These are phyloP conservation scores for Drosophila punjabiensis DNA, from an alignment of 1,140 invertebrate genomes.

Conservation along the genomic window DNA sequence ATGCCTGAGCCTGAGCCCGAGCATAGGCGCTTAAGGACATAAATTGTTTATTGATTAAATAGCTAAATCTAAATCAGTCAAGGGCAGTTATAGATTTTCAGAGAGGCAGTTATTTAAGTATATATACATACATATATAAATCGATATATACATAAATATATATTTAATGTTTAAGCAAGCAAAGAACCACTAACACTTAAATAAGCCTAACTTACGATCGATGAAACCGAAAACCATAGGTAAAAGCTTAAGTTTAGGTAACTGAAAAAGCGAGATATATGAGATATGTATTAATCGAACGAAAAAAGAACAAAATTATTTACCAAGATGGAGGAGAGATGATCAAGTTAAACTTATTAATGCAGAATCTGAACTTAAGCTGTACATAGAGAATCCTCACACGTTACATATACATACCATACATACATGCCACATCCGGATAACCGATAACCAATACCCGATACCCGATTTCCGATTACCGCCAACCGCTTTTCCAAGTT, in stretches of 20 bases:
- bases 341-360: slow-evolving; percentile 64
- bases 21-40: slow-evolving; percentile 42
- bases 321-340: slow-evolving; percentile 55
- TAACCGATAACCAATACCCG: neutral
- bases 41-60: slow-evolving; percentile 69
- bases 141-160: slow-evolving; percentile 62
- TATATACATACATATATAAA: slow-evolving; percentile 67
- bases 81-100: slow-evolving; percentile 69
- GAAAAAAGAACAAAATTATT: slow-evolving; percentile 61
- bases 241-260: slow-evolving; percentile 67
- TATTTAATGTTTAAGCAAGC: slow-evolving; percentile 76
- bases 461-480: slow-evolving; percentile 13
- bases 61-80: slow-evolving; percentile 78
- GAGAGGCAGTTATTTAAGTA: slow-evolving; percentile 66
- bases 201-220: slow-evolving; percentile 77
- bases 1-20: slow-evolving; percentile 54
- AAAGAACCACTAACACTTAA: slow-evolving; percentile 82
- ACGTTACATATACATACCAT: slow-evolving; percentile 28
- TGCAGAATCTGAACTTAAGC: slow-evolving; percentile 53
- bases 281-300: slow-evolving; percentile 71
- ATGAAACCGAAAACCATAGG: slow-evolving; percentile 57
- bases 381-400: slow-evolving; percentile 59
- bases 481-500: slow-evolving; percentile 23
- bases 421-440: slow-evolving; percentile 31
- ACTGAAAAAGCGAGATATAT: slow-evolving; percentile 49